phyloP scores from a whole-genome alignment of 1,140 invertebrate genomes.

The Ostrea denselamellosa region DNA sequence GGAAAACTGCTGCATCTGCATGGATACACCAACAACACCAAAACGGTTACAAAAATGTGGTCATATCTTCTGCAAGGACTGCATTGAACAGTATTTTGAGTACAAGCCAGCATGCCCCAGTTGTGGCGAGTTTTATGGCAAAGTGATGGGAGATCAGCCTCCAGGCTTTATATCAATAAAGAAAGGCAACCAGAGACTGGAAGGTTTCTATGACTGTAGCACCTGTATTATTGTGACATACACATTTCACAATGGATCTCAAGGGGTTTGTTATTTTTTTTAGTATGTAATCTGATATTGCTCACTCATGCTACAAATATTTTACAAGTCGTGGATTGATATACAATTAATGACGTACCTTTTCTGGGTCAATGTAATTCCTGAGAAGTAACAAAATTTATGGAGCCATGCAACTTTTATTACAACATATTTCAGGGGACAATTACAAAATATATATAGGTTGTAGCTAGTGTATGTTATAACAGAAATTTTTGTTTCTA shows the following conservation, averaged over 20 bases:
- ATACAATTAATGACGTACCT: too few relatives aligned
- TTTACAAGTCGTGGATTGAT: too few relatives aligned
- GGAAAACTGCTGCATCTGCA: slow-evolving; percentile 22
- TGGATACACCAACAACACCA: slow-evolving; percentile 14
- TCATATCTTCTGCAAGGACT: slow-evolving; percentile 51
- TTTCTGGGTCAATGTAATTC: too few relatives aligned
- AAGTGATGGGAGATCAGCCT: slow-evolving; percentile 59
- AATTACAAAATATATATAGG: too few relatives aligned
- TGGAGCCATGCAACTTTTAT: too few relatives aligned
- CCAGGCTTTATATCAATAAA: slow-evolving; percentile 46
- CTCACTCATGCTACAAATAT: background rate
- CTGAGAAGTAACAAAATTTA: too few relatives aligned
- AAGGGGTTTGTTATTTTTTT: slow-evolving; percentile 50
- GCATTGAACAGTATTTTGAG: slow-evolving; percentile 54
- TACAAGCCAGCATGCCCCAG: slow-evolving; percentile 55
- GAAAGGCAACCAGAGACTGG: background rate
- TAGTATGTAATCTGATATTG: background rate
- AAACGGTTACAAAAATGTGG: slow-evolving; percentile 39
- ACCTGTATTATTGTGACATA: slow-evolving; percentile 48
- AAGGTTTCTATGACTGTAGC: slow-evolving; percentile 46
- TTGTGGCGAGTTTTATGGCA: slow-evolving; percentile 58
- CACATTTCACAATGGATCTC: slow-evolving; percentile 48
- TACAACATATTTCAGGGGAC: too few relatives aligned
- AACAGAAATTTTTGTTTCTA: too few relatives aligned
- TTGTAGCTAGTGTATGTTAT: too few relatives aligned